phyloP scores from a whole-genome alignment of 2,113 vertebrate species.

The Felis chaus region DNA sequence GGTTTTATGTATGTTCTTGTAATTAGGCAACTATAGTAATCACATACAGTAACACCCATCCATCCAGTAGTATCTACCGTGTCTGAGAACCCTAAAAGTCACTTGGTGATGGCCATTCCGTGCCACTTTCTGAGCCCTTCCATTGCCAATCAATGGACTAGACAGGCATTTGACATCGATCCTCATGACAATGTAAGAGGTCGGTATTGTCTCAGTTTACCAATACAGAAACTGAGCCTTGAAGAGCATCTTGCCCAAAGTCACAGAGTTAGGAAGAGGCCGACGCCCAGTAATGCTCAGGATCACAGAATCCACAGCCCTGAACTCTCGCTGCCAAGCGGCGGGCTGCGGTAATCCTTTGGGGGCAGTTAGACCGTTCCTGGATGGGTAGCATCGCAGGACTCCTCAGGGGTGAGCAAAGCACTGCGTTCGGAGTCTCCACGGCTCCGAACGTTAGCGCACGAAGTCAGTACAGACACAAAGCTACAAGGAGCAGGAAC shows the following conservation, averaged over 20 bases:
- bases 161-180: neutral
- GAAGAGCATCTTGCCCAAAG: neutral
- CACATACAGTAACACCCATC: neutral
- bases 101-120: neutral
- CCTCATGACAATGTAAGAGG: neutral
- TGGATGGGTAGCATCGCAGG: neutral
- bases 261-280: neutral
- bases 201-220: neutral
- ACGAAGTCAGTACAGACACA: neutral
- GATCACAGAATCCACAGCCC: neutral
- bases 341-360: neutral
- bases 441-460: neutral
- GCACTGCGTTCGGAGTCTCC: neutral
- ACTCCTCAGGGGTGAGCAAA: neutral
- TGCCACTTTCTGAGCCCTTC: neutral
- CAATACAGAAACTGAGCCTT: neutral
- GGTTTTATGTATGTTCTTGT: neutral
- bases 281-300: neutral
- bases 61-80: neutral
- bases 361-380: accelerated
- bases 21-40: neutral
- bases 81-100: neutral
- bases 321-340: neutral
- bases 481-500: neutral
- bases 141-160: neutral